Percentiles rank a stretch among this genome's conserved stretches.
phyloP scores from a whole-genome alignment of 1,140 invertebrate genomes.

The Heliconius melpomene region DNA sequence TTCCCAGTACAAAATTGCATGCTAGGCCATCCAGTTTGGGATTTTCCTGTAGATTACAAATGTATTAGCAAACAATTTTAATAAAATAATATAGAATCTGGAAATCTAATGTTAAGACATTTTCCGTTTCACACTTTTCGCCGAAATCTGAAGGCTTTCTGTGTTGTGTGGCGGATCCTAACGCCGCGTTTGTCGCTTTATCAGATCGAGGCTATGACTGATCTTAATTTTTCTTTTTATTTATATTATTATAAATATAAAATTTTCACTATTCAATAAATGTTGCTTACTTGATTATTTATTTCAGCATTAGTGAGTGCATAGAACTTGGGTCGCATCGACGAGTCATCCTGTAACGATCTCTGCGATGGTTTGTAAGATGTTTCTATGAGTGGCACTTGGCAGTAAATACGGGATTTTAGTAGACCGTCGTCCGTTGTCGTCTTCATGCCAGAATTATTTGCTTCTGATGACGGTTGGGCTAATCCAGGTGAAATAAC shows the following conservation, averaged over 20 bases:
- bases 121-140: no score
- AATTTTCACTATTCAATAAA: background rate
- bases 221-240: no score
- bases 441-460: constrained; percentile 52
- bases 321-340: constrained; percentile 94
- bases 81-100: no score
- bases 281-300: constrained; percentile 84
- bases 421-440: constrained; percentile 59
- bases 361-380: constrained; percentile 83
- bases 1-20: constrained; percentile 95
- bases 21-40: constrained; percentile 95
- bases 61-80: no score
- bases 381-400: constrained; percentile 91
- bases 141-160: no score
- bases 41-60: constrained; percentile 62
- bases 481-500: constrained; percentile 83
- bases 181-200: no score
- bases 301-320: constrained; percentile 88
- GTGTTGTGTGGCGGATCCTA: no score
- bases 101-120: no score
- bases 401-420: constrained; percentile 85
- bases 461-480: constrained; percentile 53
- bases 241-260: background rate
- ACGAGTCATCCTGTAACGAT: constrained; percentile 86
- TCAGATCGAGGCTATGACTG: no score